These are phyloP conservation scores for Euglossa dilemma DNA, from an alignment of 1,140 invertebrate species.

Conservation along the genomic window DNA sequence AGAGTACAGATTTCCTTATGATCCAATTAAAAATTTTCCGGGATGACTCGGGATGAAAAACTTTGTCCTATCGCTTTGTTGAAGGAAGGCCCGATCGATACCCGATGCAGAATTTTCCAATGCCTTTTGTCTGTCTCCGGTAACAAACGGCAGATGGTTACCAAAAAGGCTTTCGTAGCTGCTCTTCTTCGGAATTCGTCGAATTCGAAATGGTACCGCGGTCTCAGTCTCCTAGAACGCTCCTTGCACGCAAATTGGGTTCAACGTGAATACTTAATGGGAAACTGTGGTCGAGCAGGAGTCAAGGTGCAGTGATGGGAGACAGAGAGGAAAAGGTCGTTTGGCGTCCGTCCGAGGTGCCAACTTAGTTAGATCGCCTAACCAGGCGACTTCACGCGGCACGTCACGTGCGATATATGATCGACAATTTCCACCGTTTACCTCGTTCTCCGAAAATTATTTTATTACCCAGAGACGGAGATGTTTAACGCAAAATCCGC, in stretches of 20 bases:
- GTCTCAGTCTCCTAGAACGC: constrained; percentile 75
- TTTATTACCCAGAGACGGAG: neutral
- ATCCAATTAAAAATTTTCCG: too few species aligned
- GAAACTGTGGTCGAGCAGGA: constrained; percentile 76
- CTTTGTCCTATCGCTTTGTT: neutral
- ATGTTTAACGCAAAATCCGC: neutral
- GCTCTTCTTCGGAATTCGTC: constrained; percentile 52
- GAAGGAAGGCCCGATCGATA: neutral
- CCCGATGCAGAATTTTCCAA: neutral
- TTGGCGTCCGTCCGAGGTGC: constrained; percentile 77
- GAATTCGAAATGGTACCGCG: constrained; percentile 57
- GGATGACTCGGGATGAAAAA: neutral
- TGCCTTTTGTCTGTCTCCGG: neutral
- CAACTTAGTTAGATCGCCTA: constrained; percentile 79
- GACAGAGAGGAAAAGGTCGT: constrained; percentile 79
- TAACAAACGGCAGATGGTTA: constrained; percentile 29
- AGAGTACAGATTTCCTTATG: too few species aligned
- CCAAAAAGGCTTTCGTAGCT: constrained; percentile 33
- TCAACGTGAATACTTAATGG: constrained; percentile 79
- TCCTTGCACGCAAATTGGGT: constrained; percentile 80
- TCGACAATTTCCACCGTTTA: constrained; percentile 47
- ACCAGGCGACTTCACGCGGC: constrained; percentile 70
- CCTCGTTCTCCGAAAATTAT: constrained; percentile 31
- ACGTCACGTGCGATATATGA: constrained; percentile 50
- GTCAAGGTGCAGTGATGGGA: constrained; percentile 77